A percentile compares a stretch with the other conserved stretches of the same genome.
Conservation (phyloP, 2,888 invertebrate genomes). For the Pasiphila rectangulata region DNA sequence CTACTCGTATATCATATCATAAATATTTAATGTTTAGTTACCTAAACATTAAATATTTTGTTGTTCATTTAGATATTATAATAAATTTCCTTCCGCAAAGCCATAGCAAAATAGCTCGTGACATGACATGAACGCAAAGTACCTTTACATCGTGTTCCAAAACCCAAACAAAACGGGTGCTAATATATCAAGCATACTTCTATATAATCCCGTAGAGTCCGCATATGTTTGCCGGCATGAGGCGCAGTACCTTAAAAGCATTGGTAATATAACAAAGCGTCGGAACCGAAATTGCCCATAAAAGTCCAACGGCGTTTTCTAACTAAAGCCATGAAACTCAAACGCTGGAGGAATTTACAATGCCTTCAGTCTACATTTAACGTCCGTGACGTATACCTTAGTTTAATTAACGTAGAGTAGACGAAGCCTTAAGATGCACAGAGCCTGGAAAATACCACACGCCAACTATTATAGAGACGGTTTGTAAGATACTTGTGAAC, state of each 20-base stretch:
- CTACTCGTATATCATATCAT: too few relatives aligned
- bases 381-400: constrained; percentile 72
- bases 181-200: neutral
- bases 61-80: too few relatives aligned
- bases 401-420: constrained; percentile 74
- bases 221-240: constrained; percentile 73
- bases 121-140: too few relatives aligned
- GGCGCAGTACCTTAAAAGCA: constrained; percentile 81
- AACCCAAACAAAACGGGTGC: constrained; percentile 1
- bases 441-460: neutral
- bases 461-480: constrained; percentile 9
- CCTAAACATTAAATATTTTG: too few relatives aligned
- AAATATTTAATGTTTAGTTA: too few relatives aligned
- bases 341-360: constrained; percentile 77
- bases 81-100: too few relatives aligned
- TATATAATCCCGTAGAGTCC: constrained; percentile 46
- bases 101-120: too few relatives aligned
- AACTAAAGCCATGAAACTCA: constrained; percentile 80
- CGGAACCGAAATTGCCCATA: constrained; percentile 81
- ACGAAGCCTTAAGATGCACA: constrained; percentile 11
- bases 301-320: constrained; percentile 79
- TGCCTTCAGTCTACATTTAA: constrained; percentile 74
- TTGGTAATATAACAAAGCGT: constrained; percentile 82
- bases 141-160: too few relatives aligned
- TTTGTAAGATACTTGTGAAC: neutral